Percentiles rank a stretch among this genome's conserved stretches.
These are phyloP conservation scores for Scrobipalpa atriplicella DNA, from an alignment of 2,888 invertebrate genomes.

Conservation along the genomic window DNA sequence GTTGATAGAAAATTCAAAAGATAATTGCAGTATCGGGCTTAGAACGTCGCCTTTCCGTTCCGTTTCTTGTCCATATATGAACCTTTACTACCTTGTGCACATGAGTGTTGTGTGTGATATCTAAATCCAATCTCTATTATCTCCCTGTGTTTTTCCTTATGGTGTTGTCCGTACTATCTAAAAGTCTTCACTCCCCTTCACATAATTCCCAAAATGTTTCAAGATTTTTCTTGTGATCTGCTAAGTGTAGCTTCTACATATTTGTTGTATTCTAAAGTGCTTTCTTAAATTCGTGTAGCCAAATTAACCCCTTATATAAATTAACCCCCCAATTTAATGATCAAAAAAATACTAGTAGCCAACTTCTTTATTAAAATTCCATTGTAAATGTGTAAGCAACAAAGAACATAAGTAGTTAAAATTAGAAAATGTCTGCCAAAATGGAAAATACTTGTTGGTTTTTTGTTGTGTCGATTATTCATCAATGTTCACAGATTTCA, in stretches of 20 bases:
- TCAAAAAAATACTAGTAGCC: too few species aligned
- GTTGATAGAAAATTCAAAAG: neutral
- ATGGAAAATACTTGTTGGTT: neutral
- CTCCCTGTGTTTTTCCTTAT: neutral
- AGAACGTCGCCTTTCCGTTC: neutral
- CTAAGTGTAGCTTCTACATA: too few species aligned
- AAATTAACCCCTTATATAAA: too few species aligned
- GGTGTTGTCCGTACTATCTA: neutral
- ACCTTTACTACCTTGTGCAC: neutral
- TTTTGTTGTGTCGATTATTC: neutral
- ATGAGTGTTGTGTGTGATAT: conserved; percentile 1
- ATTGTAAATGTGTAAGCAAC: too few species aligned
- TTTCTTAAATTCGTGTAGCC: too few species aligned
- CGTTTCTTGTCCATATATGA: neutral
- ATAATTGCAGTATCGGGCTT: neutral
- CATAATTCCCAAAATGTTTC: too few species aligned
- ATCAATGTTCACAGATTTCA: neutral
- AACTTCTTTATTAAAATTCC: too few species aligned
- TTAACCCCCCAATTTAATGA: too few species aligned
- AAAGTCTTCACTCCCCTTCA: neutral
- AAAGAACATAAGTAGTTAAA: neutral
- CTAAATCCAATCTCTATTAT: neutral
- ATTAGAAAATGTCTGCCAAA: neutral
- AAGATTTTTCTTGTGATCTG: too few species aligned
- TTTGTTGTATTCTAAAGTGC: too few species aligned